Evolutionary conservation across 1,140 invertebrate species (phyloP), one percentile per base, ranked within the genome.

Genomic region (Hyphantria cunea): DNA sequence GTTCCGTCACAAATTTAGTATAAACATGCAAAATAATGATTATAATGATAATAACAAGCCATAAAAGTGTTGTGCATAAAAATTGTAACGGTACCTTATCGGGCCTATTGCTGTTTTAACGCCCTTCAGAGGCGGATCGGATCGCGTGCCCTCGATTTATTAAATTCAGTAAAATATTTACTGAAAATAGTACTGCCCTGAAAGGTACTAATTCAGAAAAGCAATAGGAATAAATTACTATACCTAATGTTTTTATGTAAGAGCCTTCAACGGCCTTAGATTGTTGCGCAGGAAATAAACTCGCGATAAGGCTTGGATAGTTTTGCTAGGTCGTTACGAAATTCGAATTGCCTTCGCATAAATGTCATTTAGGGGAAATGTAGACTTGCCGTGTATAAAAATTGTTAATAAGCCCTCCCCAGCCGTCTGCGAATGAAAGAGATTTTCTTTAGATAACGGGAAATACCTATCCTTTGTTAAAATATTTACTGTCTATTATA

Each of bases 191-290:
- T 32, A 42, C 13, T 15, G 48, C 33, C n/a, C 13, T 33, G 41
- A 15, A 55, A 41, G 31, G 32, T 45, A 69, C 62, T 69, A 60
- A 65, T 69, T 65, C 59, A 39, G 61, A 48, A 45, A 41, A 51
- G 51, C 68, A 58, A 66, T 70, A 37, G 12, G 68, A 70, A 72
- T 72, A 68, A 68, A 72, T 72, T 68, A 65, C 63, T n/a, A n/a
- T 14, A 2, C 42, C 64, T 59, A 64, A 69, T 64, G 62, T 55
- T 64, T 68, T 69, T 60, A 54, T 60, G 54, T 54, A 34, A 32
- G 37, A 34, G 39, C 31, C 42, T 60, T 60, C 33, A 34, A 51
- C 25, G 62, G 44, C 32, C 45, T 34, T n/a, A 50, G 60, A 54
- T 62, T 54, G 50, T 54, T 37, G 47, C 31, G 41, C 37, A 62